A percentile compares a stretch with the other conserved stretches of the same genome.
Evolutionary conservation across 2,888 invertebrate genomes (phyloP).

Genomic region (Stenoptilia bipunctidactyla): DNA sequence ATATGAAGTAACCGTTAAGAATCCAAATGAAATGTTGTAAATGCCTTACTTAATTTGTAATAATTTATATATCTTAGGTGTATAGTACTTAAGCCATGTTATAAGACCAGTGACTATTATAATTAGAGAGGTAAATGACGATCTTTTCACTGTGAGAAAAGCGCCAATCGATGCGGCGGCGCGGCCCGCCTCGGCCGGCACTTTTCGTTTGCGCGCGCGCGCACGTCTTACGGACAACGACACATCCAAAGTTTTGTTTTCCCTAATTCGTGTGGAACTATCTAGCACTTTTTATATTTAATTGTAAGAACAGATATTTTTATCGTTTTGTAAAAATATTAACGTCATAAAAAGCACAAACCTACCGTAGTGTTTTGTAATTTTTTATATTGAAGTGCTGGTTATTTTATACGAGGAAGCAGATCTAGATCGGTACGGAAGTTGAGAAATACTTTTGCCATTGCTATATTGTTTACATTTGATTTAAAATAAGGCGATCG

Average conservation of each 20-base stretch:
- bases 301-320: constrained; percentile 39
- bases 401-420: constrained; percentile 44
- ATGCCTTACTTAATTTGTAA: constrained; percentile 72
- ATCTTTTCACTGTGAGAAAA: constrained; percentile 40
- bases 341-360: constrained; percentile 46
- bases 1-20: constrained; percentile 56
- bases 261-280: constrained; percentile 50
- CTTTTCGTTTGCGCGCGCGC: constrained; percentile 35
- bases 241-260: constrained; percentile 50
- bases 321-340: constrained; percentile 54
- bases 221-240: constrained; percentile 60
- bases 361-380: constrained; percentile 64
- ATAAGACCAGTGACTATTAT: constrained; percentile 71
- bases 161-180: constrained; percentile 39
- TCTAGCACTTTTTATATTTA: constrained; percentile 51
- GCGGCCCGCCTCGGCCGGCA: constrained; percentile 40
- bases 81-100: constrained; percentile 72
- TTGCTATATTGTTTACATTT: constrained; percentile 28
- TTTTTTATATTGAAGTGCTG: constrained; percentile 69
- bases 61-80: constrained; percentile 72
- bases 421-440: constrained; percentile 63
- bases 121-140: constrained; percentile 59
- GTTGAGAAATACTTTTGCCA: constrained; percentile 43
- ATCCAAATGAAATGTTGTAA: constrained; percentile 61
- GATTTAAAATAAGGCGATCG: constrained; percentile 30